phyloP scores from a whole-genome alignment of 2,888 invertebrate genomes.

The Macropis europaea region DNA sequence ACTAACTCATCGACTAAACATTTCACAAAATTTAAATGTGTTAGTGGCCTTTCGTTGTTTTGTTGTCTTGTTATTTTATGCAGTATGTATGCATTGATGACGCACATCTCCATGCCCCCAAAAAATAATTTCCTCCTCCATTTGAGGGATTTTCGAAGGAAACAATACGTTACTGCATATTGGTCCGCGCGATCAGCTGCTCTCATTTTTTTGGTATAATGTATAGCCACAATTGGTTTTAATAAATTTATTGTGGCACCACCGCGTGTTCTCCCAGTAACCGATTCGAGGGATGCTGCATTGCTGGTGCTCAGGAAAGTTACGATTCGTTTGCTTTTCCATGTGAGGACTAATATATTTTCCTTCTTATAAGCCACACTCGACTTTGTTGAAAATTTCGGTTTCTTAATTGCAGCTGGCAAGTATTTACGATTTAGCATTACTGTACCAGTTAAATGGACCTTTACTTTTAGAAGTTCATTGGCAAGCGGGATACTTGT shows the following conservation, averaged over 20 bases:
- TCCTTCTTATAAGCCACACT: slow-evolving; percentile 14
- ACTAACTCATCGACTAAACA: slow-evolving; percentile 13
- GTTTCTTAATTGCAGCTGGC: slow-evolving; percentile 20
- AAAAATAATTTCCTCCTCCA: slow-evolving; percentile 56
- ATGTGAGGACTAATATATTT: slow-evolving; percentile 14
- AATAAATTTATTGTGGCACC: neutral
- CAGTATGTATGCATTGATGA: slow-evolving; percentile 17
- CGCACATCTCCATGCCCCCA: slow-evolving; percentile 17
- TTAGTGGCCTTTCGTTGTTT: slow-evolving; percentile 1
- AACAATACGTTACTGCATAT: slow-evolving; percentile 39
- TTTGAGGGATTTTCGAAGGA: slow-evolving; percentile 12
- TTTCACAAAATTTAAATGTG: slow-evolving; percentile 19
- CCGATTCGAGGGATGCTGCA: slow-evolving; percentile 17
- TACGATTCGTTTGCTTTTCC: slow-evolving; percentile 35
- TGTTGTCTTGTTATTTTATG: neutral
- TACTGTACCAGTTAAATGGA: slow-evolving; percentile 49
- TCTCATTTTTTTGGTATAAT: slow-evolving; percentile 18
- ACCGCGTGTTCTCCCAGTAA: neutral
- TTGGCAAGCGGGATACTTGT: slow-evolving; percentile 28
- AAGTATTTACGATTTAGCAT: slow-evolving; percentile 49
- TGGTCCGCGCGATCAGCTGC: slow-evolving; percentile 40
- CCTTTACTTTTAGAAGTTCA: slow-evolving; percentile 42
- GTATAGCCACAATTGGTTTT: neutral
- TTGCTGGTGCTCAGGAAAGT: slow-evolving; percentile 11
- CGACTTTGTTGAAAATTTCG: slow-evolving; percentile 8